phyloP scores from a whole-genome alignment of 2,113 vertebrate genomes.

The Hipposideros armiger region DNA sequence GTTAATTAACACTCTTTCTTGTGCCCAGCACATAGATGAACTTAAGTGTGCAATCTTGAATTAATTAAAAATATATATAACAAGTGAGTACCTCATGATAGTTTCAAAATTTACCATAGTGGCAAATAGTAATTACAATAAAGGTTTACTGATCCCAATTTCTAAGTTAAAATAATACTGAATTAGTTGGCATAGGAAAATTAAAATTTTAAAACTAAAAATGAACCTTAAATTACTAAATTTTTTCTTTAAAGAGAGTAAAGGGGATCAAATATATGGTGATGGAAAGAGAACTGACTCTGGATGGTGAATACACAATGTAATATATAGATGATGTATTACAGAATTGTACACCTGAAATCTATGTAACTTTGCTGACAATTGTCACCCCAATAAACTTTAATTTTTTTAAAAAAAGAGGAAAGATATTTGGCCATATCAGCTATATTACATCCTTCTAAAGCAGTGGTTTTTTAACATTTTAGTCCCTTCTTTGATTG shows the following conservation, averaged over 20 bases:
- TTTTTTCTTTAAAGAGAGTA: neutral
- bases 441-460: neutral
- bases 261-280: no score
- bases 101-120: neutral
- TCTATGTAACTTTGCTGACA: no score
- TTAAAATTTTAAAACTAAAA: neutral
- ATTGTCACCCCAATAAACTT: no score
- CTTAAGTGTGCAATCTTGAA: neutral
- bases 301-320: no score
- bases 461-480: neutral
- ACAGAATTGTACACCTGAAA: no score
- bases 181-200: neutral
- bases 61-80: neutral
- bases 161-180: neutral
- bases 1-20: neutral
- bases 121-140: neutral
- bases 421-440: neutral
- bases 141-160: neutral
- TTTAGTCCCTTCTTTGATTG: neutral
- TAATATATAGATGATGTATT: no score
- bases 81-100: neutral
- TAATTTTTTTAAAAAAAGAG: no score
- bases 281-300: no score
- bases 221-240: neutral
- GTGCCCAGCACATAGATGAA: neutral